Percentiles rank a stretch among this genome's conserved stretches.
phyloP scores from a whole-genome alignment of 2,113 vertebrate species.

The Istiophorus platypterus region DNA sequence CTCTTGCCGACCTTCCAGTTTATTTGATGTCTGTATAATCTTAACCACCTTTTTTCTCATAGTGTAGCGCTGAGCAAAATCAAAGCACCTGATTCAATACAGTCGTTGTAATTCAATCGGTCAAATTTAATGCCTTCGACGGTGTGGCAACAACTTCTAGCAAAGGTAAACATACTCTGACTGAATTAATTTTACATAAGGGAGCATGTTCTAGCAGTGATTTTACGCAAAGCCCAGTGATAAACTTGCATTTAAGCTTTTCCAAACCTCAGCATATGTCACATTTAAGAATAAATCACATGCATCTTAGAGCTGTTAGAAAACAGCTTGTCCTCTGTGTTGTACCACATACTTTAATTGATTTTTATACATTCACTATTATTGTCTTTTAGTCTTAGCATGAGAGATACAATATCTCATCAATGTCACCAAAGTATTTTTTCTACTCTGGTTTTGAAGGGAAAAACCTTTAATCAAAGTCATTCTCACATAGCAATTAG shows the following conservation, averaged over 20 bases:
- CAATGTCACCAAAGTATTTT: slow-evolving; percentile 74
- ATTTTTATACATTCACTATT: slow-evolving; percentile 41
- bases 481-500: slow-evolving; percentile 87
- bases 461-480: slow-evolving; percentile 89
- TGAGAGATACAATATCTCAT: slow-evolving; percentile 61
- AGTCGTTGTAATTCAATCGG: slow-evolving; percentile 62
- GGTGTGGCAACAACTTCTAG: slow-evolving; percentile 40
- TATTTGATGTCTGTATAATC: slow-evolving; percentile 73
- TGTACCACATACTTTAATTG: background rate
- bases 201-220: slow-evolving; percentile 17
- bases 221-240: slow-evolving; percentile 20
- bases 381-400: slow-evolving; percentile 48
- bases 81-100: slow-evolving; percentile 66
- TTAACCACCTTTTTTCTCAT: slow-evolving; percentile 66
- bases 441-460: slow-evolving; percentile 76
- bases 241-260: slow-evolving; percentile 4
- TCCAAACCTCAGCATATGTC: background rate
- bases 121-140: slow-evolving; percentile 49
- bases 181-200: slow-evolving; percentile 53
- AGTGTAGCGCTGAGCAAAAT: slow-evolving; percentile 58
- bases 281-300: background rate
- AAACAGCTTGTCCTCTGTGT: background rate
- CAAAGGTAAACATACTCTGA: slow-evolving; percentile 54
- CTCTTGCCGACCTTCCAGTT: slow-evolving; percentile 61
- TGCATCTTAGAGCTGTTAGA: no score